phyloP scores from a whole-genome alignment of 2,888 invertebrate genomes.

The Eupithecia centaureata region DNA sequence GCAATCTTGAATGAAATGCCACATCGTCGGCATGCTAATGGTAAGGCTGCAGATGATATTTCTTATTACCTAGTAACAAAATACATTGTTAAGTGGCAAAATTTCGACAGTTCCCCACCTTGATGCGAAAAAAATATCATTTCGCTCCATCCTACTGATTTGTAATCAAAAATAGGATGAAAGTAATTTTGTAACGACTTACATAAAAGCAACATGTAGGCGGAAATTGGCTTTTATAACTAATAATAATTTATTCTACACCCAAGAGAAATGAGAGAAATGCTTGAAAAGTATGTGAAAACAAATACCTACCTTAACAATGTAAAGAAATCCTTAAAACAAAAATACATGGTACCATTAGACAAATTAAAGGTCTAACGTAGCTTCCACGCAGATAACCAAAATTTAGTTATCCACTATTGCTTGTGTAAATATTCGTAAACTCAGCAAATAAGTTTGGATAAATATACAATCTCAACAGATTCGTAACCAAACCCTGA shows the following conservation, averaged over 20 bases:
- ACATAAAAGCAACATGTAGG: not conserved
- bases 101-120: not conserved
- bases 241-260: not conserved
- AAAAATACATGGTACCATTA: not conserved
- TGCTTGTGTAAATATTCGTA: not conserved
- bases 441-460: not conserved
- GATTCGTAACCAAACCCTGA: conserved; percentile 40
- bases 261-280: too few relatives aligned
- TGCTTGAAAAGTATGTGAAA: not conserved
- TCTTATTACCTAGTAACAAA: too few relatives aligned
- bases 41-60: not conserved
- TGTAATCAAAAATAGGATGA: not conserved
- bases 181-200: not conserved
- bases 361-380: not conserved
- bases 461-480: conserved; percentile 25
- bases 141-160: not conserved
- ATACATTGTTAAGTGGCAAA: too few relatives aligned
- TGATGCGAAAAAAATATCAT: not conserved
- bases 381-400: not conserved
- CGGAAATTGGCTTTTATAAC: not conserved
- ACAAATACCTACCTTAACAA: not conserved
- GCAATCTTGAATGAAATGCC: not conserved
- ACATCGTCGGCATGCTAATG: not conserved
- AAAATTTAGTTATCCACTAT: not conserved
- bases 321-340: not conserved